phyloP scores from a whole-genome alignment of 2,797 vertebrate species.

The Pseudopleuronectes americanus region DNA sequence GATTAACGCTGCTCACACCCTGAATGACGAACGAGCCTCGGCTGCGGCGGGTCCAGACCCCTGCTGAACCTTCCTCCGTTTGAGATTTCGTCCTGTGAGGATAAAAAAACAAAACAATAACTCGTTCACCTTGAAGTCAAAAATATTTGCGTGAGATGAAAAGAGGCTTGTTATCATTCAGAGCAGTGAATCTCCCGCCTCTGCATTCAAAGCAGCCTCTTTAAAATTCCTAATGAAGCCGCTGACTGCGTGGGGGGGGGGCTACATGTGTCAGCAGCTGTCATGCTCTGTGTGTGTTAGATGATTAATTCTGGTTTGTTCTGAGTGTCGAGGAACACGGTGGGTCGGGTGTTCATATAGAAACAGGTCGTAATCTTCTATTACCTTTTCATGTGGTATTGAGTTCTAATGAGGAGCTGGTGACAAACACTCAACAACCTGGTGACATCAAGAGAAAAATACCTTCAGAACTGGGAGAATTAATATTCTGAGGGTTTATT shows the following conservation, averaged over 20 bases:
- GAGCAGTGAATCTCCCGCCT: background rate
- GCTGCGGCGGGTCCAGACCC: background rate
- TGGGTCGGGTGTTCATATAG: conserved; percentile 14
- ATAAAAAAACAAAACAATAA: background rate
- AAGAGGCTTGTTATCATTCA: background rate
- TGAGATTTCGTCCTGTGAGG: background rate
- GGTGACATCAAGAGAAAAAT: conserved; percentile 14
- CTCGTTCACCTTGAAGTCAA: background rate
- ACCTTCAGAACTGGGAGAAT: no score
- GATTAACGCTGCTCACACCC: conserved; percentile 4
- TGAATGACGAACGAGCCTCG: conserved; percentile 1
- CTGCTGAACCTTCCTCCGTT: background rate
- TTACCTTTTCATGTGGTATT: no score
- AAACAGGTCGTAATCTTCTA: conserved; percentile 29
- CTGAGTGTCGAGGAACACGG: conserved; percentile 4
- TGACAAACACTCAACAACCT: background rate
- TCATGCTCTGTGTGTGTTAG: background rate
- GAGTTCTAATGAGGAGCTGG: conserved; percentile 35
- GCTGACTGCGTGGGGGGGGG: background rate
- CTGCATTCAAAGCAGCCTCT: conserved; percentile 8
- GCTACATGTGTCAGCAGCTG: conserved; percentile 2
- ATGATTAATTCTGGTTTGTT: conserved; percentile 24
- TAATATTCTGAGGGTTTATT: no score
- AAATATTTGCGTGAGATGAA: conserved; percentile 1
- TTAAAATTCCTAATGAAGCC: background rate